Base-by-base conservation (phyloP, 2,797 vertebrate genomes). In the Helarctos malayanus region DNA sequence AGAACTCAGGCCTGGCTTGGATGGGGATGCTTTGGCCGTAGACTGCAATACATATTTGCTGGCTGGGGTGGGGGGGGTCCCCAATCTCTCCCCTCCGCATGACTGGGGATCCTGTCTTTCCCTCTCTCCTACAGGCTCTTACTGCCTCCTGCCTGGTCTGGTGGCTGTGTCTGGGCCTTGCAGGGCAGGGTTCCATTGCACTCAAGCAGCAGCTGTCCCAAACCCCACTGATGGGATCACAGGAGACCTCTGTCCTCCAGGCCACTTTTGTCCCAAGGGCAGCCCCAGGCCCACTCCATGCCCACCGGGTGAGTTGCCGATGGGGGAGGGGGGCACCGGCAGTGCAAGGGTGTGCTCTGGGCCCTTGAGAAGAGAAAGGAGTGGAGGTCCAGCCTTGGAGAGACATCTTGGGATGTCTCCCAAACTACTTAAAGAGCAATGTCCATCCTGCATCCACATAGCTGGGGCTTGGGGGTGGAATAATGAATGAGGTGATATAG, bases 181-280 rank as follows among this genome's bases (percentile, higher is more conserved):
- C 95, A 98, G 98, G 2, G 98, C 98, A 52, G 99, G 99, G 3
- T 99, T 98, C 82, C 99, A 99, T 97, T 99, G 99, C 95, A 99
- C 98, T 86, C 89, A 69, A 69, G 98, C 98, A 49, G 99, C 99
- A 16, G 98, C 98, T 86, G 96, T 99, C 75, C 99, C 99, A n/a
- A 99, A 98, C 96, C 99, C 99, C 92, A 98, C 91, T 27, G 99
- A 99, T 96, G 99, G 99, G 27, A 87, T 98, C 86, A 99, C 98
- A 56, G 99, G 99, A 85, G 98, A 98, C 94, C 94, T 99, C 96
- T 99, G 99, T 96, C 99, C 99, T 97, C 98, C 96, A 87, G 99
- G 99, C 80, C 98, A 99, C 82, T 99, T 99, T 96, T 99, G 99
- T 97, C 97, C 98, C 59, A 61, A 87, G 71, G 98, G 98, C 27